Evolutionary conservation across 2,888 invertebrate species (phyloP).

Genomic region (Hypomecis punctinalis): DNA sequence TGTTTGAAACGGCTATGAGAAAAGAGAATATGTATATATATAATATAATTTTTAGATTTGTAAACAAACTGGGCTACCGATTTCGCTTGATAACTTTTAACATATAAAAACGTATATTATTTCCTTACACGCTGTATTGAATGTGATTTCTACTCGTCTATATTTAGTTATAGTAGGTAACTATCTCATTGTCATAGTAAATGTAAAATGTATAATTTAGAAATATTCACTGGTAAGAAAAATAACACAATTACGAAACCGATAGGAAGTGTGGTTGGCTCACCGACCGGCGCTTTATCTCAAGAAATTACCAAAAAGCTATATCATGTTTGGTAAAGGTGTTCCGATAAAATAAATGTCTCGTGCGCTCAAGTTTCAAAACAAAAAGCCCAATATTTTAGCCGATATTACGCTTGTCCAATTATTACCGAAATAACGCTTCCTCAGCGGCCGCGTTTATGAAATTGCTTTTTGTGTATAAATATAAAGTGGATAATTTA

Average conservation of each 20-base stretch:
- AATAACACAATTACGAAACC: background rate
- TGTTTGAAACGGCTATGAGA: too few relatives aligned
- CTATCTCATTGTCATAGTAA: too few relatives aligned
- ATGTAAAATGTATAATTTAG: too few relatives aligned
- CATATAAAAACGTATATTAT: too few relatives aligned
- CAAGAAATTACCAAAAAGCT: background rate
- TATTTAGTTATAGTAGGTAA: too few relatives aligned
- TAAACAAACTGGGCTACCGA: too few relatives aligned
- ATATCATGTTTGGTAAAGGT: background rate
- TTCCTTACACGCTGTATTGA: too few relatives aligned
- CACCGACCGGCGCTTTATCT: background rate
- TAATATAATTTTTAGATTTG: too few relatives aligned
- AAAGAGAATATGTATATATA: too few relatives aligned
- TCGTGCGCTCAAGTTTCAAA: background rate
- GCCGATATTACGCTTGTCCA: conserved; percentile 21
- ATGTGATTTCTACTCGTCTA: too few relatives aligned
- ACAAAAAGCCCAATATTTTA: conserved; percentile 16
- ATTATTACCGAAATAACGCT: conserved; percentile 18
- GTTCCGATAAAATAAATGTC: background rate
- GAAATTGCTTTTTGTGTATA: conserved; percentile 17
- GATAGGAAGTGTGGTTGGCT: background rate
- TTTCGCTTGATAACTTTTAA: too few relatives aligned
- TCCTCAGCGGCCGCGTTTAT: conserved; percentile 6
- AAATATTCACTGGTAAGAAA: too few relatives aligned
- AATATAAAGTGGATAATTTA: conserved; percentile 28